phyloP scores from a whole-genome alignment of 2,888 invertebrate species.

The Rhamnusium bicolor region DNA sequence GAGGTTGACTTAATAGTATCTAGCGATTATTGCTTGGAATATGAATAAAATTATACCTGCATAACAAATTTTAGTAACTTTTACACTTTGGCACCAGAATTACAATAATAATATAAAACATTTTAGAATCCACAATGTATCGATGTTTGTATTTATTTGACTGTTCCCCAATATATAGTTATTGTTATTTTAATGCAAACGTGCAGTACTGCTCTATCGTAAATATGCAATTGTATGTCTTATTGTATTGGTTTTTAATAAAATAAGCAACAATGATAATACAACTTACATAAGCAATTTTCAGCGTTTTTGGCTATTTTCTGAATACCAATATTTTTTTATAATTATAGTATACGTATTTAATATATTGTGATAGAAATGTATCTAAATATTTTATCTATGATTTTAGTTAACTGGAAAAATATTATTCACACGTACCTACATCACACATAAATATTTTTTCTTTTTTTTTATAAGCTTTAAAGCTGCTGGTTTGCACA shows the following conservation, averaged over 20 bases:
- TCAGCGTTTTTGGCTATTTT: slow-evolving; percentile 58
- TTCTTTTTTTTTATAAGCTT: slow-evolving; percentile 61
- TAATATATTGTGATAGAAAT: slow-evolving; percentile 68
- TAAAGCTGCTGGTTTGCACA: slow-evolving; percentile 65
- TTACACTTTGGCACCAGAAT: slow-evolving; percentile 70
- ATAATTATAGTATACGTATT: slow-evolving; percentile 64
- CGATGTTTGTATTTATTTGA: slow-evolving; percentile 67
- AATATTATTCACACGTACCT: slow-evolving; percentile 66
- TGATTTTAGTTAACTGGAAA: slow-evolving; percentile 67
- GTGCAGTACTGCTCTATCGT: slow-evolving; percentile 57
- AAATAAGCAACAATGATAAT: slow-evolving; percentile 67
- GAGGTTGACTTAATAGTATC: slow-evolving; percentile 26
- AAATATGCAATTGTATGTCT: slow-evolving; percentile 17
- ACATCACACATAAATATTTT: slow-evolving; percentile 65
- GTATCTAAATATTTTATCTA: slow-evolving; percentile 68
- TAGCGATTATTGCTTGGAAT: slow-evolving; percentile 57
- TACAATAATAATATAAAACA: slow-evolving; percentile 62
- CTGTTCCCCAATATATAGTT: slow-evolving; percentile 68
- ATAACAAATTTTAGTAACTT: slow-evolving; percentile 67
- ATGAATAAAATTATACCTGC: slow-evolving; percentile 58
- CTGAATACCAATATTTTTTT: slow-evolving; percentile 49
- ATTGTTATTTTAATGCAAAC: slow-evolving; percentile 49
- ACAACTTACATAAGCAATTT: slow-evolving; percentile 67
- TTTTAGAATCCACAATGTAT: slow-evolving; percentile 69
- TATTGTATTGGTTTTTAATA: slow-evolving; percentile 37